Conservation (phyloP, 2,888 invertebrate species). For the Camptogramma bilineatum region DNA sequence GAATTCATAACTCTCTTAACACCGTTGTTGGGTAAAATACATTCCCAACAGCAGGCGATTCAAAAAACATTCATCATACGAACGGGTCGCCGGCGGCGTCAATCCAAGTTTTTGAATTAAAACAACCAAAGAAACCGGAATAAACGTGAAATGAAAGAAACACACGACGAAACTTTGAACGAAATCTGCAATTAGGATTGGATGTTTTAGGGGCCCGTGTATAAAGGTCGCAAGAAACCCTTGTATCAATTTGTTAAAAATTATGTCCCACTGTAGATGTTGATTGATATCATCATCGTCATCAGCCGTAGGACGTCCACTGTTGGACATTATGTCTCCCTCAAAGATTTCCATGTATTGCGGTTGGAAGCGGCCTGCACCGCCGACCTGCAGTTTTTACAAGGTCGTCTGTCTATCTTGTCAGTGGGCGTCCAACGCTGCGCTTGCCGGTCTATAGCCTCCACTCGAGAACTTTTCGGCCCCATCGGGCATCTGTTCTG, state of each 20-base stretch:
- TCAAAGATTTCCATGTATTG: too few relatives aligned
- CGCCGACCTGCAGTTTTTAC: too few relatives aligned
- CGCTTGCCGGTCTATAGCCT: too few relatives aligned
- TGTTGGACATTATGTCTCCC: too few relatives aligned
- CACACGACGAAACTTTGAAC: conserved; percentile 51
- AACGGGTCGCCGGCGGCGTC: conserved; percentile 56
- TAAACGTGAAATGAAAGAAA: conserved; percentile 57
- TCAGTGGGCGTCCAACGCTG: too few relatives aligned
- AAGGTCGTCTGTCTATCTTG: too few relatives aligned
- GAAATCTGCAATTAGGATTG: conserved; percentile 42
- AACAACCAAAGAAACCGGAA: conserved; percentile 64
- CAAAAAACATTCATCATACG: conserved; percentile 22
- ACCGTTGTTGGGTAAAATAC: neutral
- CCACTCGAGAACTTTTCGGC: too few relatives aligned
- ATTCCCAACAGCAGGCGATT: neutral
- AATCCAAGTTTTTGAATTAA: conserved; percentile 82
- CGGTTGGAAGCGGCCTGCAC: too few relatives aligned
- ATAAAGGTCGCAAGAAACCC: neutral
- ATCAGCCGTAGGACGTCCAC: too few relatives aligned
- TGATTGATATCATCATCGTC: too few relatives aligned
- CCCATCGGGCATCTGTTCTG: too few relatives aligned
- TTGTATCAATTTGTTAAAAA: neutral
- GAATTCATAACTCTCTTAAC: neutral
- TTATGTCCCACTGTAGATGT: too few relatives aligned
- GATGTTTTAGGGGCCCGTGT: conserved; percentile 29